These are phyloP conservation scores for Grammomys surdaster DNA, from an alignment of 2,113 vertebrate species.

Conservation along the genomic window DNA sequence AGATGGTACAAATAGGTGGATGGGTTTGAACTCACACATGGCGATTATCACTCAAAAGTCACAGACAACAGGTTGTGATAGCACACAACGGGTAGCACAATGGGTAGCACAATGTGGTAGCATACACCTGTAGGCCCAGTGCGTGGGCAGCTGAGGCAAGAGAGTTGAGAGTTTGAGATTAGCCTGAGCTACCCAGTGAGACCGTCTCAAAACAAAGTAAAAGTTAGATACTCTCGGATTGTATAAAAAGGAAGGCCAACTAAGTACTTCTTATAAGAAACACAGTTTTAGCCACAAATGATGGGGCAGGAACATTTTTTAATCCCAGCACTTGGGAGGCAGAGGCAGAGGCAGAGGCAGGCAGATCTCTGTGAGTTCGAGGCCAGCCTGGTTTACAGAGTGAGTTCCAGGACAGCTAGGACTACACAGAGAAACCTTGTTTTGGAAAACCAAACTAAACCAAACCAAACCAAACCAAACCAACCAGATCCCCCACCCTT, in stretches of 20 bases:
- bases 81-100: no score
- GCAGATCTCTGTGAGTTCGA: background rate
- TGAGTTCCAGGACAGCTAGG: background rate
- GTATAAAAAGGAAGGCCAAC: background rate
- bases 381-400: background rate
- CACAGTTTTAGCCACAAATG: background rate
- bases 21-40: background rate
- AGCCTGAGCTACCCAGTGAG: background rate
- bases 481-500: no score
- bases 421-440: background rate
- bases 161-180: background rate
- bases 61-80: background rate
- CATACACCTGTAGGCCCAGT: background rate
- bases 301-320: background rate
- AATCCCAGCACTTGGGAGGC: background rate
- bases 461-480: no score
- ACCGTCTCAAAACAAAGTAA: background rate
- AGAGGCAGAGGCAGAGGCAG: background rate
- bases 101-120: no score
- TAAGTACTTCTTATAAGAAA: background rate
- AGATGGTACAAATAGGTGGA: background rate
- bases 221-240: background rate
- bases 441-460: background rate
- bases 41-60: background rate
- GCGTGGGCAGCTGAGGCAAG: no score